Conservation (phyloP, 2,888 invertebrate species). For the Napeogenes inachia region DNA sequence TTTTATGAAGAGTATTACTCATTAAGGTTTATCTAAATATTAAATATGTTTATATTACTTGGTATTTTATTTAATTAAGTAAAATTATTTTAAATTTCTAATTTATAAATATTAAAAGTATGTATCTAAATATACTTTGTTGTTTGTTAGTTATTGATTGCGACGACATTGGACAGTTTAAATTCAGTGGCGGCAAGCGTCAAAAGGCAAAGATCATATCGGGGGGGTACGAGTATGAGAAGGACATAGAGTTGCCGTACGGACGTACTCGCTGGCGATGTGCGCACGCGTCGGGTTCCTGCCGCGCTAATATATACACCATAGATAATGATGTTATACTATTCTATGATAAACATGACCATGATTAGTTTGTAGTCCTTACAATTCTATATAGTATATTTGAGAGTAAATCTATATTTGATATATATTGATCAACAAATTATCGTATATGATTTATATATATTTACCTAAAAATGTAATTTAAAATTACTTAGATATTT, state of each 20-base stretch:
- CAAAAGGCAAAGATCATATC: constrained; percentile 46
- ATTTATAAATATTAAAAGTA: not conserved
- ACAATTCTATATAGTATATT: not conserved
- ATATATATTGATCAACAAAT: too few relatives aligned
- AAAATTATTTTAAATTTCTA: not conserved
- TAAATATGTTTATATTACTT: constrained; percentile 53
- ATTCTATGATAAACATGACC: constrained; percentile 51
- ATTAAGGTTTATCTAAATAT: constrained; percentile 51
- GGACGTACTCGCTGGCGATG: constrained; percentile 54
- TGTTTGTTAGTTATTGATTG: constrained; percentile 22
- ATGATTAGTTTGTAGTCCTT: constrained; percentile 26
- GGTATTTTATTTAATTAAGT: constrained; percentile 27
- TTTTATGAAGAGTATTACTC: constrained; percentile 69
- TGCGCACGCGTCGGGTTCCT: constrained; percentile 42
- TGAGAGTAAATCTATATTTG: too few relatives aligned
- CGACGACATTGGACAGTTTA: constrained; percentile 41
- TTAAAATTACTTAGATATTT: too few relatives aligned
- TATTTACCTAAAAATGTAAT: too few relatives aligned
- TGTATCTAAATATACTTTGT: constrained; percentile 7
- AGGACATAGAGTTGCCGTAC: constrained; percentile 47
- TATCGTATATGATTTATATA: too few relatives aligned
- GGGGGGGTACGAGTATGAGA: constrained; percentile 48
- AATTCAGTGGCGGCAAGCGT: constrained; percentile 42
- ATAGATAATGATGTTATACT: constrained; percentile 50
- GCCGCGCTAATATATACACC: constrained; percentile 53